Percentiles rank a stretch among this genome's conserved stretches.
Evolutionary conservation across 2,888 invertebrate species (phyloP).

Genomic region (Volucella inanis): DNA sequence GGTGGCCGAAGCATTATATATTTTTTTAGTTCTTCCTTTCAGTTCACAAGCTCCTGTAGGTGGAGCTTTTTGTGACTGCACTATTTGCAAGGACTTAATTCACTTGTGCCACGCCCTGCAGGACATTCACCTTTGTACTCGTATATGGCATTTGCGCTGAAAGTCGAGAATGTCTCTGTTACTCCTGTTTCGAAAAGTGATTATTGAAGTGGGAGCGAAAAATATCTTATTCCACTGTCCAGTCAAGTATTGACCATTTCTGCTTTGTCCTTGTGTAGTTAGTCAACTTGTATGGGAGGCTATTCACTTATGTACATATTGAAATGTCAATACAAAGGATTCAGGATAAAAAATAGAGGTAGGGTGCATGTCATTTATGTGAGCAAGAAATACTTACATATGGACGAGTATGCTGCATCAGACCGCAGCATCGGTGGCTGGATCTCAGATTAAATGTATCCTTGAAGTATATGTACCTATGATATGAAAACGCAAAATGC

Average conservation of each 20-base stretch:
- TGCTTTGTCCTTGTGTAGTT: constrained; percentile 2
- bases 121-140: constrained; percentile 65
- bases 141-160: constrained; percentile 26
- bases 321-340: constrained; percentile 34
- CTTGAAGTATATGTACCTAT: not conserved
- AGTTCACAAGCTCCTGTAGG: constrained; percentile 47
- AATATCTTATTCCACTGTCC: not conserved
- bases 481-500: constrained; percentile 7
- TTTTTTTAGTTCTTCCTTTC: too few species aligned
- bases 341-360: constrained; percentile 3
- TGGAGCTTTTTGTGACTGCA: constrained; percentile 58
- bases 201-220: not conserved
- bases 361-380: constrained; percentile 53
- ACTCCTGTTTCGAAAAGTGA: not conserved
- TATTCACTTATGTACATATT: constrained; percentile 37
- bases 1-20: constrained; percentile 2
- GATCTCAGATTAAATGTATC: constrained; percentile 33
- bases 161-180: constrained; percentile 16
- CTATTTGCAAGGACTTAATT: constrained; percentile 32
- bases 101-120: constrained; percentile 64
- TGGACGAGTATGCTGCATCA: not conserved
- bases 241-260: constrained; percentile 31
- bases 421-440: constrained; percentile 59
- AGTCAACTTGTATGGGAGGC: constrained; percentile 4
- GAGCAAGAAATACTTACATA: not conserved